These are phyloP conservation scores for Synanthedon formicaeformis DNA, from an alignment of 2,888 invertebrate genomes.

Conservation along the genomic window DNA sequence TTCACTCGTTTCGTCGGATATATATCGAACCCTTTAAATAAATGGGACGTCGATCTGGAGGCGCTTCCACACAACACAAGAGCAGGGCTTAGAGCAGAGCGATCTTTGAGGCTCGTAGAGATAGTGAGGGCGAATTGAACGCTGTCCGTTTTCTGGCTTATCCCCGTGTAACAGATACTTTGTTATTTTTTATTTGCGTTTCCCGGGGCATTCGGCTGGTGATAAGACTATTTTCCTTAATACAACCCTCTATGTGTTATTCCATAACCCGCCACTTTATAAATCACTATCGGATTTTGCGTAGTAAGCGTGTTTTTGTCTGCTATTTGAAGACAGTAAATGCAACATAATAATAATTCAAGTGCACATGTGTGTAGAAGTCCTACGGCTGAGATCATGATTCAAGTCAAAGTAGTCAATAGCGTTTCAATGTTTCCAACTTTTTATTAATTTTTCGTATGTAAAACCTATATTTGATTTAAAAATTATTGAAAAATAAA, in stretches of 20 bases:
- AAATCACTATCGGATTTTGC: constrained; percentile 13
- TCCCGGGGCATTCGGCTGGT: constrained; percentile 20
- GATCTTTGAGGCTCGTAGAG: constrained; percentile 42
- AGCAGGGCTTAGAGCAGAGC: constrained; percentile 32
- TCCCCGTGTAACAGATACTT: constrained; percentile 48
- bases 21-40: neutral
- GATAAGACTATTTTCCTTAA: constrained; percentile 39
- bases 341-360: too few relatives aligned
- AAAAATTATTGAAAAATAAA: too few relatives aligned
- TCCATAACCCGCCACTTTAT: constrained; percentile 24
- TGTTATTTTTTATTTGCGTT: constrained; percentile 35
- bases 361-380: too few relatives aligned
- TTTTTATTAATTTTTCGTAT: too few relatives aligned
- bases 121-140: constrained; percentile 52
- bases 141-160: constrained; percentile 47
- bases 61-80: constrained; percentile 23
- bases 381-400: too few relatives aligned
- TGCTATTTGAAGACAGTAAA: too few relatives aligned
- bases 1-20: too few relatives aligned
- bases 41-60: constrained; percentile 16
- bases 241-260: constrained; percentile 18
- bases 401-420: too few relatives aligned
- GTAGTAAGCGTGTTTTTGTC: too few relatives aligned
- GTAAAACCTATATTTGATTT: too few relatives aligned
- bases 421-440: too few relatives aligned